Conservation (phyloP, 2,797 vertebrate genomes). For the Eidolon dupreanum region DNA sequence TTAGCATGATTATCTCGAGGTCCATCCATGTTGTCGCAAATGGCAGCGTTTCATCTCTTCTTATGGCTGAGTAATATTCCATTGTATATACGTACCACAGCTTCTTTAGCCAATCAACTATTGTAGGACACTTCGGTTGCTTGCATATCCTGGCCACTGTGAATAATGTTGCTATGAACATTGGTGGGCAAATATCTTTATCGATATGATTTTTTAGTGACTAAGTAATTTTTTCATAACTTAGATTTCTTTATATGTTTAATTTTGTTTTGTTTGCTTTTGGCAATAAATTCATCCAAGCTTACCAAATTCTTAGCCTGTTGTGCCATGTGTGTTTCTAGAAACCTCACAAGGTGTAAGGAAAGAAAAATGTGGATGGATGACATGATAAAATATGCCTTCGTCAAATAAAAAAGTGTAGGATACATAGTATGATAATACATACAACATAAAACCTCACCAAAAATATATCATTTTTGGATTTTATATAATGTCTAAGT, state of each 20-base stretch:
- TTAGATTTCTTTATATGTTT: slow-evolving; percentile 81
- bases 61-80: too few species aligned
- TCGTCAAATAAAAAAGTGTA: neutral
- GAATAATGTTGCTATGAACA: too few species aligned
- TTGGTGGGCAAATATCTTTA: too few species aligned
- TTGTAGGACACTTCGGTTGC: too few species aligned
- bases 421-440: neutral
- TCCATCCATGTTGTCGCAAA: too few species aligned
- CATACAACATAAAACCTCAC: neutral
- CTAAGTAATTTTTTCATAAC: neutral
- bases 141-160: too few species aligned
- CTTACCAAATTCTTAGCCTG: neutral
- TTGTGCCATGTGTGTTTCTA: neutral
- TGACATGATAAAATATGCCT: neutral
- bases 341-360: neutral
- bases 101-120: too few species aligned
- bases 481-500: neutral
- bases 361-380: neutral
- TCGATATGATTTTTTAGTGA: neutral
- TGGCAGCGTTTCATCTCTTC: too few species aligned
- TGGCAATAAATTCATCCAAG: slow-evolving; percentile 46
- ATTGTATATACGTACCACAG: too few species aligned
- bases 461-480: neutral
- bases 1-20: too few species aligned
- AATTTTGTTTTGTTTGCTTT: slow-evolving; percentile 24